Evolutionary conservation across 2,113 vertebrate genomes (phyloP).

Genomic region (Smithornis capensis): DNA sequence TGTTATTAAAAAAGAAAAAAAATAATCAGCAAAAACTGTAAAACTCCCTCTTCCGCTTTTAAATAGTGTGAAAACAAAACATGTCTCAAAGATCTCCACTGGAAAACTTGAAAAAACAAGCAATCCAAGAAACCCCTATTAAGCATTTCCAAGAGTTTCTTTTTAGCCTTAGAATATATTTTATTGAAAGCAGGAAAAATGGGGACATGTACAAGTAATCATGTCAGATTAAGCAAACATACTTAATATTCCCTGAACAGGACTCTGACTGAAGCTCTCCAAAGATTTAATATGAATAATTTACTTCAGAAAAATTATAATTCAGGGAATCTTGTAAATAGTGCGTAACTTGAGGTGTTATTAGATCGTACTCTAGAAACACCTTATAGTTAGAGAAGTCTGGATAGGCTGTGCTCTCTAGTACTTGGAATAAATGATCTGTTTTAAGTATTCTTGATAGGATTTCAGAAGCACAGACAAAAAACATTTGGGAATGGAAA

Average conservation of each 20-base stretch:
- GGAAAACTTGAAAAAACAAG: slow-evolving; percentile 17
- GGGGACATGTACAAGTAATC: not conserved
- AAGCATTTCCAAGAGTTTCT: slow-evolving; percentile 41
- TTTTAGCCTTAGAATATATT: slow-evolving; percentile 13
- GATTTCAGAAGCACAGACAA: slow-evolving; percentile 59
- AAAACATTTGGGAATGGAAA: slow-evolving; percentile 49
- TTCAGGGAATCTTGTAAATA: slow-evolving; percentile 7
- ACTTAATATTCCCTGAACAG: slow-evolving; percentile 40
- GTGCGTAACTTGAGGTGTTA: not conserved
- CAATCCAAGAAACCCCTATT: not conserved
- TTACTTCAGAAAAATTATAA: not conserved
- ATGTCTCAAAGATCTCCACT: not conserved
- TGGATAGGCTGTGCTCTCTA: not conserved
- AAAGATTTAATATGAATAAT: slow-evolving; percentile 15
- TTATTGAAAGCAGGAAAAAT: slow-evolving; percentile 29
- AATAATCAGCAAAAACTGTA: not conserved
- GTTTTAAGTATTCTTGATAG: slow-evolving; percentile 36
- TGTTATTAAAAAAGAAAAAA: not conserved
- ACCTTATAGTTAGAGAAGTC: not conserved
- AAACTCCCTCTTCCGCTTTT: not conserved
- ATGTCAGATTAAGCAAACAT: slow-evolving; percentile 36
- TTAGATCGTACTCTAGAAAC: slow-evolving; percentile 36
- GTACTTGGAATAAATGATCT: not conserved
- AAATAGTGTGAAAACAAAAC: not conserved
- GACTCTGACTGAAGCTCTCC: slow-evolving; percentile 8